Evolutionary conservation across 2,113 vertebrate species (phyloP), one percentile per base, ranked within the genome.

Genomic region (Rana temporaria): DNA sequence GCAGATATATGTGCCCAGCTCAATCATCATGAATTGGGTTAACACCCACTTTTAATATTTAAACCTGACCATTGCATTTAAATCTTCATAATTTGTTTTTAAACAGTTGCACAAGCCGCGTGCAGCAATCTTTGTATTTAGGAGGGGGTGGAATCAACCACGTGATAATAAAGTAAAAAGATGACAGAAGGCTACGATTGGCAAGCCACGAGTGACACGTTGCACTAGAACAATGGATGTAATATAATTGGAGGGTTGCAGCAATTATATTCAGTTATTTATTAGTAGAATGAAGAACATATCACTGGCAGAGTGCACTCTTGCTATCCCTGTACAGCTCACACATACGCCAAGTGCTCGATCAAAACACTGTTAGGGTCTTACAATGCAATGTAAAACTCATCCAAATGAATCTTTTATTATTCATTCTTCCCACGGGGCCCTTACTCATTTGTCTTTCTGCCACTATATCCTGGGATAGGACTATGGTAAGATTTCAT

Each of bases 381-480:
- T 34, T 70, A 20, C 67, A 70, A 53, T 63, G 15, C 42, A 53
- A 11, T 22, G 19, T n/a, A 75, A 42, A 62, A 17, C 56, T 74
- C 71, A 60, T 74, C 71, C 72, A 75, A 59, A 38, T 26, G 18
- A 7, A 22, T n/a, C 42, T 26, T 56, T 26, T 19, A 70, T 70
- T 74, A 60, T 74, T 60, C 56, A 59, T 60, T 19, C 56, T 17
- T 59, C 71, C 56, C 32, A 62, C 72, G 7, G 20, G 72, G 72
- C 19, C 72, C 38, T 75, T 75, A 60, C 30, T 75, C 72, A 75
- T 75, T 59, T 73, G 71, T 59, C 55, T 59, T 26, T 59, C n/a
- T 62, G 72, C 72, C 72, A 62, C 32, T 4, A 60, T 62, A 75
- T 42, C 53, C 34, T 75, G 72, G 30, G 60, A 32, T 38, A 38